Percentiles rank a stretch among this genome's conserved stretches.
phyloP scores from a whole-genome alignment of 2,797 vertebrate genomes.

The Toxotes lorentzi region DNA sequence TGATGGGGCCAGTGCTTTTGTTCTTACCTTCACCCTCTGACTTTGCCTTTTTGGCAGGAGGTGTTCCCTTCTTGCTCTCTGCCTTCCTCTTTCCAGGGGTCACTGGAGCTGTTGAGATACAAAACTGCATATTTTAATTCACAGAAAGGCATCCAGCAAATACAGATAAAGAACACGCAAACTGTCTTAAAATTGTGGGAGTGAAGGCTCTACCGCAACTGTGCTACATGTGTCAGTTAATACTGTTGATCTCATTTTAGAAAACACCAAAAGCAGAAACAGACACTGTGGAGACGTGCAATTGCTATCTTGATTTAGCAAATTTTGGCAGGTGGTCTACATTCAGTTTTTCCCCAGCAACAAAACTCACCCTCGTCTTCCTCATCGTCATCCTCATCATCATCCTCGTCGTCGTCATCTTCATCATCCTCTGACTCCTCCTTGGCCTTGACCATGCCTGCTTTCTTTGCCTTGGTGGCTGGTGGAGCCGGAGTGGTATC shows the following conservation, averaged over 20 bases:
- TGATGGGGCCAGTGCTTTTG: rapidly evolving
- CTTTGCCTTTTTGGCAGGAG: slow-evolving; percentile 94
- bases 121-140: neutral
- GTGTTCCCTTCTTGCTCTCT: slow-evolving; percentile 88
- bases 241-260: no score
- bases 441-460: slow-evolving; percentile 88
- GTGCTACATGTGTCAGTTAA: neutral
- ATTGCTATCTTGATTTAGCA: no score
- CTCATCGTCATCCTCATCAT: slow-evolving; percentile 88
- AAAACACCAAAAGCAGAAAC: no score
- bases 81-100: slow-evolving; percentile 93
- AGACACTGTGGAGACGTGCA: no score
- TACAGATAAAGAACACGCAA: neutral
- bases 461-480: slow-evolving; percentile 89
- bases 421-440: slow-evolving; percentile 92
- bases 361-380: slow-evolving; percentile 83
- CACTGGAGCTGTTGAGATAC: slow-evolving; percentile 76
- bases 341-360: no score
- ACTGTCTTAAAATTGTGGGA: no score
- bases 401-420: slow-evolving; percentile 91
- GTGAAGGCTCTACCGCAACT: neutral
- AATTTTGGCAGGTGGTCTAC: no score
- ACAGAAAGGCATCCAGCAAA: neutral
- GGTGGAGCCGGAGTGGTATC: slow-evolving; percentile 86
- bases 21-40: slow-evolving; percentile 86